Base-by-base conservation (phyloP, 30 jellyfish, hydroid and myxozoan genomes). In the Cassiopea andromeda region DNA sequence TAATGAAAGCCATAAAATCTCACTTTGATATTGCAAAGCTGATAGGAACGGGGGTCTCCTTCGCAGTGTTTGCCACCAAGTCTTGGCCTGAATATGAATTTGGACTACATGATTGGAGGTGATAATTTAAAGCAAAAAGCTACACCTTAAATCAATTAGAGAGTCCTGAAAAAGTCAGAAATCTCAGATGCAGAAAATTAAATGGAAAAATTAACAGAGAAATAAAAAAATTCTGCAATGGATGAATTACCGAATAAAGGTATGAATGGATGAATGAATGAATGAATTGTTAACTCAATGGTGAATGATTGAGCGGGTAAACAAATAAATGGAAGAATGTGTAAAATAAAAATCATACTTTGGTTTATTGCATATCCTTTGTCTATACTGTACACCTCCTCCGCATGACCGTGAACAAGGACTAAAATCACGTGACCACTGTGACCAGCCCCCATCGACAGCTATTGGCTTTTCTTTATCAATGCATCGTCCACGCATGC, bases 41-140 rank as follows among this genome's bases (percentile, higher is more conserved):
- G 93, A 58, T 87, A 96, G 15, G 88, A 47, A 14, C 98, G 93
- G 49, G 94, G 80, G 15, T 96, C 99, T 69, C 99, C 99, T 91
- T 96, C 99, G 78, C 99, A 96, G 82, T 96, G 97, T 84, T 92
- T 96, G 49, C 99, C 99, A 19, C 99, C 99, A 87, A 87, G 70
- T 44, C 71, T 79, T 8, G 94, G 94, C 69, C 94, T 87, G 54
- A 70, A 61, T 61, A 8, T 1, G 14, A 61, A 61, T 2, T n/a
- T n/a, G n/a, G n/a, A n/a, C n/a, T n/a, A n/a, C n/a, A n/a, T n/a
- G n/a, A n/a, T n/a, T n/a, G n/a, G n/a, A n/a, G n/a, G n/a, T n/a
- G n/a, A n/a, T n/a, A n/a, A n/a, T n/a, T n/a, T n/a, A n/a, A n/a
- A n/a, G n/a, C n/a, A n/a, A n/a, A n/a, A n/a, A n/a, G n/a, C n/a